These are phyloP conservation scores for Neopelma chrysocephalum DNA, from an alignment of 2,797 vertebrate species.

Conservation along the genomic window DNA sequence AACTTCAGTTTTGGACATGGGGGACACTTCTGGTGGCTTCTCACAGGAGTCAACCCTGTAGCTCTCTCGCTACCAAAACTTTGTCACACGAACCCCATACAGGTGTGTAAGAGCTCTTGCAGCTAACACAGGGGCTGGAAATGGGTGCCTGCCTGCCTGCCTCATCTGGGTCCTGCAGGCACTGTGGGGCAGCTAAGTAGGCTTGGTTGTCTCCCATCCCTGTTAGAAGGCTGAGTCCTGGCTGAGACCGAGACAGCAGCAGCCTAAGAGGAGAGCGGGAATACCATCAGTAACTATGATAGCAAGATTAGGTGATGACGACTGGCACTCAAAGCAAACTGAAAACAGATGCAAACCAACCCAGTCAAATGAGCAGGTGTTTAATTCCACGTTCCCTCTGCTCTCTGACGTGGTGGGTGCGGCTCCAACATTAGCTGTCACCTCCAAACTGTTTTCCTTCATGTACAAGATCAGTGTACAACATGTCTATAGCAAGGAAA, in stretches of 20 bases:
- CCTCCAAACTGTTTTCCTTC: not conserved
- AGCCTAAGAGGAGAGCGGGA: not conserved
- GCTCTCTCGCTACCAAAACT: not conserved
- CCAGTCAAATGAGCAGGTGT: not conserved
- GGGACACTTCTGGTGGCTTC: not conserved
- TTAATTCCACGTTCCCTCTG: not conserved
- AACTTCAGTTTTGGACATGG: not conserved
- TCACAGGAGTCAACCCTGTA: not conserved
- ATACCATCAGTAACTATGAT: not conserved
- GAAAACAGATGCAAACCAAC: not conserved
- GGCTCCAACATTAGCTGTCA: not conserved
- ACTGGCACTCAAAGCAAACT: not conserved
- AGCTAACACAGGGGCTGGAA: not conserved
- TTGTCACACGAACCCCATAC: fast-evolving
- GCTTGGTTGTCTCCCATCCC: not conserved
- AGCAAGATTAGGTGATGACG: not conserved
- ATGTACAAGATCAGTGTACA: not conserved
- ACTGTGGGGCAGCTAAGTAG: fast-evolving
- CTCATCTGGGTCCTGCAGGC: not conserved
- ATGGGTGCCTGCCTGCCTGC: not conserved
- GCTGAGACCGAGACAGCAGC: not conserved
- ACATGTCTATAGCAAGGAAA: not conserved
- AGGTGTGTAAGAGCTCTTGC: not conserved
- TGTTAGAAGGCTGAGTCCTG: not conserved
- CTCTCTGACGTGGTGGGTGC: not conserved